These are phyloP conservation scores for Drosophila leonis DNA, from an alignment of 2,888 invertebrate species.

Conservation along the genomic window DNA sequence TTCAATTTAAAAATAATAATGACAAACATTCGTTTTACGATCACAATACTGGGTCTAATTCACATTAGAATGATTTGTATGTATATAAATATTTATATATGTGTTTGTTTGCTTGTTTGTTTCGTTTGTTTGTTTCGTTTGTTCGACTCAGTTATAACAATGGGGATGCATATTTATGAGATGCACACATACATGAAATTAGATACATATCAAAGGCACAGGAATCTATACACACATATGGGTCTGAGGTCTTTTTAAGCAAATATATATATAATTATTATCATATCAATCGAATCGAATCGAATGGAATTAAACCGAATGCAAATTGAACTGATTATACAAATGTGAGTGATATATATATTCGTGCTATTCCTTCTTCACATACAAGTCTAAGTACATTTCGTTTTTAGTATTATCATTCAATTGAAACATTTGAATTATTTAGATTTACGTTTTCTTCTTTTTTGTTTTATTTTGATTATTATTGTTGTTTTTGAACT, in stretches of 20 bases:
- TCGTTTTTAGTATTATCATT: slow-evolving; percentile 18
- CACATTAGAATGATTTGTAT: slow-evolving; percentile 26
- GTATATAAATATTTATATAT: slow-evolving; percentile 25
- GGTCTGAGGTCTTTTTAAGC: slow-evolving; percentile 52
- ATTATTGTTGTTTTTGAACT: slow-evolving; percentile 10
- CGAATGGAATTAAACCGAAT: slow-evolving; percentile 11
- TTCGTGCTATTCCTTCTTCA: slow-evolving; percentile 18
- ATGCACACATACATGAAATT: slow-evolving; percentile 35
- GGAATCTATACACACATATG: slow-evolving; percentile 66
- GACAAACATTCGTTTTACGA: slow-evolving; percentile 46
- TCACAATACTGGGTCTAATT: slow-evolving; percentile 54
- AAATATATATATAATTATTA: slow-evolving; percentile 22
- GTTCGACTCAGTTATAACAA: slow-evolving; percentile 27
- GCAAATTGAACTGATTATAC: slow-evolving; percentile 27
- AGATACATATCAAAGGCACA: slow-evolving; percentile 68
- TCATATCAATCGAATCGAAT: slow-evolving; percentile 9
- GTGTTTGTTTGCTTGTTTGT: background rate
- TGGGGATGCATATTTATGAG: slow-evolving; percentile 17
- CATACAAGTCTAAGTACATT: slow-evolving; percentile 46
- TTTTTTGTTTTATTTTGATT: background rate
- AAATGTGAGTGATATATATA: slow-evolving; percentile 24
- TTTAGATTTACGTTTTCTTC: background rate
- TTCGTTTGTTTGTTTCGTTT: slow-evolving; percentile 10
- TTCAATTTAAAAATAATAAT: slow-evolving; percentile 44
- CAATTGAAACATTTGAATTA: slow-evolving; percentile 29